Conservation (phyloP, 92 coral and sea anemone genomes). For the Epizoanthus illoricatus region DNA sequence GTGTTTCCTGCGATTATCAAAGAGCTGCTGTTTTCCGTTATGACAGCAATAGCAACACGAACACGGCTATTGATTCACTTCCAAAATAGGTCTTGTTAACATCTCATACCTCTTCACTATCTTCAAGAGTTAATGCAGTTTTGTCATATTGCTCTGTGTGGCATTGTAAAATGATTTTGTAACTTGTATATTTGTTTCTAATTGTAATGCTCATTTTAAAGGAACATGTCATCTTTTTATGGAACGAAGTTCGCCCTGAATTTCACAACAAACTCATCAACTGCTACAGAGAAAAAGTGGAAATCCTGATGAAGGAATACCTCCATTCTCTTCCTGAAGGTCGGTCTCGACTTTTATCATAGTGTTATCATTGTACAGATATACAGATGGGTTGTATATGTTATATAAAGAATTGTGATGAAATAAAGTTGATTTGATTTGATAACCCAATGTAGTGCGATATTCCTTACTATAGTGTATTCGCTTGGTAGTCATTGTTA, state of each 20-base stretch:
- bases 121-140: too few species aligned
- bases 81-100: too few species aligned
- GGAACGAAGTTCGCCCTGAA: conserved; percentile 78
- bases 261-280: conserved; percentile 94
- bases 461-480: not conserved
- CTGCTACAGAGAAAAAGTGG: conserved; percentile 90
- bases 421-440: not conserved
- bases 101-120: too few species aligned
- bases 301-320: conserved; percentile 79
- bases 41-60: too few species aligned
- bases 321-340: conserved; percentile 84
- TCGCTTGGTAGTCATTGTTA: not conserved
- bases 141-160: too few species aligned
- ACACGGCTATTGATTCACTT: too few species aligned
- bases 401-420: not conserved
- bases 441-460: conserved; percentile 3
- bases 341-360: conserved; percentile 10
- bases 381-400: not conserved
- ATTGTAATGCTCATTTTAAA: not conserved
- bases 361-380: too few species aligned
- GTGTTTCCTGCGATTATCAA: too few species aligned
- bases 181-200: not conserved
- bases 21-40: too few species aligned
- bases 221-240: conserved; percentile 92
- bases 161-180: too few species aligned